Conservation (phyloP, 2,113 vertebrate species). For the Spea multiplicata region DNA sequence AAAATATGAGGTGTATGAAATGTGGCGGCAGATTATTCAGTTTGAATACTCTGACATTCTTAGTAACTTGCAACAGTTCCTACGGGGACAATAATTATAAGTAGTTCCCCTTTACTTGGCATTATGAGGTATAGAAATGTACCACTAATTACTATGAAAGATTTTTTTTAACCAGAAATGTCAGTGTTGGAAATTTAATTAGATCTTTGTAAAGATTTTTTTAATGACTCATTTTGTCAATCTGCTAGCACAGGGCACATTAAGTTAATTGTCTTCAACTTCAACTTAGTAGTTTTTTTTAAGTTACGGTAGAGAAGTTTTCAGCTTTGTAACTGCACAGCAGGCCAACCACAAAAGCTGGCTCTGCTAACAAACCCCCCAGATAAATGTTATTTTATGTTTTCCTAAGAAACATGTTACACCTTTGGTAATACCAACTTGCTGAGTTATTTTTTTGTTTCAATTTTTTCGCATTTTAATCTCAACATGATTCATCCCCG, state of each 20-base stretch:
- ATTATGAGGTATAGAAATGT: constrained; percentile 69
- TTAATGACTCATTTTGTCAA: constrained; percentile 67
- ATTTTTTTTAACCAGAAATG: constrained; percentile 68
- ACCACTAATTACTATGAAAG: constrained; percentile 69
- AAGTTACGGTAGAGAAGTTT: constrained; percentile 20
- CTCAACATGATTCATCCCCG: constrained; percentile 18
- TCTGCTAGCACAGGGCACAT: constrained; percentile 45
- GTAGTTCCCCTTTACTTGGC: constrained; percentile 65
- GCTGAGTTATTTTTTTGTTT: constrained; percentile 14
- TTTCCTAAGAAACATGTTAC: constrained; percentile 21
- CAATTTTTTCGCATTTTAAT: neutral
- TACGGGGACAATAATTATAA: constrained; percentile 70
- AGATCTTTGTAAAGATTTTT: constrained; percentile 54
- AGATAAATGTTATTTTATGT: constrained; percentile 37
- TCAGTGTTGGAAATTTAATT: constrained; percentile 73
- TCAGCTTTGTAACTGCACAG: constrained; percentile 5
- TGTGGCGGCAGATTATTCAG: constrained; percentile 55
- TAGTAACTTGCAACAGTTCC: constrained; percentile 61
- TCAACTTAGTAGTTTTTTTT: constrained; percentile 1
- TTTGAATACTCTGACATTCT: constrained; percentile 57
- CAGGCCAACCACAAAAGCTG: constrained; percentile 20
- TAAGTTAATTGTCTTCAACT: constrained; percentile 44
- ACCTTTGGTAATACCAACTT: constrained; percentile 25
- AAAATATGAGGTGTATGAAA: constrained; percentile 38
- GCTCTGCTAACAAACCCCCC: constrained; percentile 30